phyloP scores from a whole-genome alignment of 2,113 vertebrate species.

The Columba janthina region DNA sequence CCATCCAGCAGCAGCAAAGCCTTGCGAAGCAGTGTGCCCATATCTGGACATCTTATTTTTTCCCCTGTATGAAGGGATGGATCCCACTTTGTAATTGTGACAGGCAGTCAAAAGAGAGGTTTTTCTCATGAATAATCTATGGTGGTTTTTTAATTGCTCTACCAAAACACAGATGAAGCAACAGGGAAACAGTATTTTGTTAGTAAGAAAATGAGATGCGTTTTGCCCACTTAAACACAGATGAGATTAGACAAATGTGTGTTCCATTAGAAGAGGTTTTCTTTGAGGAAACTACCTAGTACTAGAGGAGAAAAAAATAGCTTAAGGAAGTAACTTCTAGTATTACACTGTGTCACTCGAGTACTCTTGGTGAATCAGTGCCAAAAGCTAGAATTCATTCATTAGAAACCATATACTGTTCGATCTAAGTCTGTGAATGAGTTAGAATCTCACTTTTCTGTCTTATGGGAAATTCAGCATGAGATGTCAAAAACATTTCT shows the following conservation, averaged over 20 bases:
- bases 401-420: background rate
- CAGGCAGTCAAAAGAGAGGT: background rate
- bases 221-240: background rate
- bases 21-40: fast-evolving
- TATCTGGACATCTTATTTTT: background rate
- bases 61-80: background rate
- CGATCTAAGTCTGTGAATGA: background rate
- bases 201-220: background rate
- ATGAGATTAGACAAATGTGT: background rate
- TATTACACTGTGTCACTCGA: slow-evolving; percentile 3
- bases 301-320: background rate
- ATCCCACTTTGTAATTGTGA: background rate
- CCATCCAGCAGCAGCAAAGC: background rate
- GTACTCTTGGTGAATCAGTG: background rate
- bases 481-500: slow-evolving; percentile 25
- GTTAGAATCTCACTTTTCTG: background rate
- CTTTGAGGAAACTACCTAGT: slow-evolving; percentile 40
- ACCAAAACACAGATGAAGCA: background rate
- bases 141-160: background rate
- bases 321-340: slow-evolving; percentile 50
- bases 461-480: background rate
- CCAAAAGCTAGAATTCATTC: slow-evolving; percentile 52
- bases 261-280: background rate
- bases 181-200: background rate
- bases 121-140: background rate